phyloP scores from a whole-genome alignment of 2,888 invertebrate genomes.

The Rugalucina vietnamica region DNA sequence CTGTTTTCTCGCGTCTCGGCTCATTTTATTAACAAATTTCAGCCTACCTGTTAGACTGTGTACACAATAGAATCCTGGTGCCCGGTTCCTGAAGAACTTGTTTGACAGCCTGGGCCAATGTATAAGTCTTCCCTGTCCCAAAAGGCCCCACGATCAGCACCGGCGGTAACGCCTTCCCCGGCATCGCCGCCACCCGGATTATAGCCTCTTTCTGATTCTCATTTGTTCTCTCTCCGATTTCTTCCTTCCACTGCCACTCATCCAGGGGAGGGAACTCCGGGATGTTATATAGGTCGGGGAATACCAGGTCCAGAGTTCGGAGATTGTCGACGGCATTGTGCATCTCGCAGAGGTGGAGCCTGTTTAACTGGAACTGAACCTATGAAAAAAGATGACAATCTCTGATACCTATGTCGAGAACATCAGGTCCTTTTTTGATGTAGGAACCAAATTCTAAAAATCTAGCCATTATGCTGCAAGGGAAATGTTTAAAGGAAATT shows the following conservation, averaged over 20 bases:
- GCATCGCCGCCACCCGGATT: constrained; percentile 87
- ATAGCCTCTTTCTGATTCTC: constrained; percentile 92
- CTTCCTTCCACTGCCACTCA: constrained; percentile 86
- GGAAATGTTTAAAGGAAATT: no score
- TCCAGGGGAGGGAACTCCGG: constrained; percentile 49
- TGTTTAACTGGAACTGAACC: constrained; percentile 92
- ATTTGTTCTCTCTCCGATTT: constrained; percentile 88
- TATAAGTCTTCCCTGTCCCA: constrained; percentile 95
- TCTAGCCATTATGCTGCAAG: no score
- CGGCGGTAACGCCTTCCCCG: constrained; percentile 75
- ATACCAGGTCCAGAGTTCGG: constrained; percentile 89
- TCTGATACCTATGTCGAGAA: background rate
- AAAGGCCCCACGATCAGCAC: constrained; percentile 87
- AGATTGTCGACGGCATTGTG: constrained; percentile 92
- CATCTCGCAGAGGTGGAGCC: constrained; percentile 93
- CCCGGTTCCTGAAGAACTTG: constrained; percentile 88
- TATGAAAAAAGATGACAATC: no score
- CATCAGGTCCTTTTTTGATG: no score
- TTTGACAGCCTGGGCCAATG: constrained; percentile 90
- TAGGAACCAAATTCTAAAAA: no score
- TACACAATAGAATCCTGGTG: constrained; percentile 91
- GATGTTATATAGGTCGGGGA: constrained; percentile 87
- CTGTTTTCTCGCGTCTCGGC: no score
- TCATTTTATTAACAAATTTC: no score
- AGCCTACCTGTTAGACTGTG: constrained; percentile 90